Base-by-base conservation (phyloP, 2,113 vertebrate genomes). In the Polyodon spathula region DNA sequence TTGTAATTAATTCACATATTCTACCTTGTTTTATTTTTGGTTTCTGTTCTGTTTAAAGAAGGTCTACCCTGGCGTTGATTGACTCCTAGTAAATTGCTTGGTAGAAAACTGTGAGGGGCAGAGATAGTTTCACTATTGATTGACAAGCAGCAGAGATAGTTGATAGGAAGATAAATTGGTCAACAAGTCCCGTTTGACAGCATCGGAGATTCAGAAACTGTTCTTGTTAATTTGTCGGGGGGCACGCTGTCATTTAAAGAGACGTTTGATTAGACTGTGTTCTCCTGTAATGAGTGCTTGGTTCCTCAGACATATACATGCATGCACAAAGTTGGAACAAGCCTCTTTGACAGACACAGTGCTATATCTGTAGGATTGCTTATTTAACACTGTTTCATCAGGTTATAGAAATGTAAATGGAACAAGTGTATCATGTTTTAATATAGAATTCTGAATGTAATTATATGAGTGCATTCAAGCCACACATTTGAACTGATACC, bases 11-110 rank as follows among this genome's bases (percentile, higher is more conserved):
- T 54, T 54, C 53, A 37, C 53, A 15, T 27, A 6, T 54, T 37
- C 8, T 17, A 16, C 53, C 1, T 54, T 54, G 4, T 54, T 54
- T 54, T 1, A n/a, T n/a, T n/a, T n/a, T n/a, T n/a, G n/a, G n/a
- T n/a, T n/a, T 11, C 15, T 27, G 4, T 16, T 54, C 89, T 86
- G 85, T 88, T 90, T 89, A 88, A 90, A 89, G 84, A 89, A 85
- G 82, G 80, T 85, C 73, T 76, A 75, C 79, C 85, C 81, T 74
- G 81, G 84, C 83, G 84, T 88, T 89, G 88, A 89, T 89, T 90
- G 88, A 90, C 88, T 89, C 84, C 80, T 76, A 81, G 76, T 82
- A 89, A 89, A 90, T 90, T 90, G 85, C 85, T 78, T 89, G 82
- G 81, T 86, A 82, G 64, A 61, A 84, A 83, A 85, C 54, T 83